phyloP scores from a whole-genome alignment of 2,797 vertebrate species.

The Manis javanica region DNA sequence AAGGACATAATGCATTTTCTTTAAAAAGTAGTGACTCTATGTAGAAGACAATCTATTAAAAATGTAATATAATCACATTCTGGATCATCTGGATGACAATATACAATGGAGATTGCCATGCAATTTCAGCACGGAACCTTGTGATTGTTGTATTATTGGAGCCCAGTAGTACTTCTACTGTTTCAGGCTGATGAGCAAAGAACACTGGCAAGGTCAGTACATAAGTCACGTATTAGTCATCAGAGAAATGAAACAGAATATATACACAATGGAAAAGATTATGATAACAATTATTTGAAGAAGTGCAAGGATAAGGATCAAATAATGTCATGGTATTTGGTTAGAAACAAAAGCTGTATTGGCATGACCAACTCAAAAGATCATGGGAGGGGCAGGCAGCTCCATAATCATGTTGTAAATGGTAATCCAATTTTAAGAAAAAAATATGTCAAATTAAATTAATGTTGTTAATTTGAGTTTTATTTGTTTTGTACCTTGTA shows the following conservation, averaged over 20 bases:
- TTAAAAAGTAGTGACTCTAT: background rate
- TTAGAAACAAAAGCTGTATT: background rate
- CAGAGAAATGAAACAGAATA: background rate
- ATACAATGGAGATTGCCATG: background rate
- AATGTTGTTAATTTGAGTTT: constrained; percentile 64
- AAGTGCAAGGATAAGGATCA: background rate
- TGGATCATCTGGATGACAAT: background rate
- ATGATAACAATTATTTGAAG: constrained; percentile 3
- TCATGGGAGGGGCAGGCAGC: background rate
- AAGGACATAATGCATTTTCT: background rate
- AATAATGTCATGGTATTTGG: background rate
- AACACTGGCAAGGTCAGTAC: background rate
- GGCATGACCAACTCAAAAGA: background rate
- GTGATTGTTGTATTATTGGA: background rate
- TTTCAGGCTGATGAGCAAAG: background rate
- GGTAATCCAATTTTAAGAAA: constrained; percentile 54
- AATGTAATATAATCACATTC: background rate
- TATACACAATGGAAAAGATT: constrained; percentile 28
- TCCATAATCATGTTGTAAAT: background rate
- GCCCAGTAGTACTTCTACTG: background rate
- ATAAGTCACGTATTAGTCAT: background rate
- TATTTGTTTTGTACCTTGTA: constrained; percentile 59
- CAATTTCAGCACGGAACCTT: background rate
- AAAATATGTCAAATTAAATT: constrained; percentile 47
- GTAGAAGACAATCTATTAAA: background rate